A percentile compares a stretch with the other conserved stretches of the same genome.
Conservation (phyloP, 2,888 invertebrate genomes). For the Cantharis flavilabris region DNA sequence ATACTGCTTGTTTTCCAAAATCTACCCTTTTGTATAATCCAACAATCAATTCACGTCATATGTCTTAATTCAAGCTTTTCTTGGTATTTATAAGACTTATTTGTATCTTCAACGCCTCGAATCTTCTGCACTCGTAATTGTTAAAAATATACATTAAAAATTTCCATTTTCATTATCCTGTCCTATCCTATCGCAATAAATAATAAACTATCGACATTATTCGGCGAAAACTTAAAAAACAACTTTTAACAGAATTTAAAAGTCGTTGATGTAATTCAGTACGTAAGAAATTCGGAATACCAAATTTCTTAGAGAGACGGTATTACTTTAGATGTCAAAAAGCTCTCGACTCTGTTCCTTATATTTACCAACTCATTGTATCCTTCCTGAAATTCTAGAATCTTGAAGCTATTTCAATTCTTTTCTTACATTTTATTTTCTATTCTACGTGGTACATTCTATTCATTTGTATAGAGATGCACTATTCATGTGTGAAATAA, state of each 20-base stretch:
- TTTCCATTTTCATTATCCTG: not conserved
- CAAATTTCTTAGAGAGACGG: constrained; percentile 9
- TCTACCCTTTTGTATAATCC: constrained; percentile 35
- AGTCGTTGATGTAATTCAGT: constrained; percentile 5
- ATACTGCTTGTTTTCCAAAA: constrained; percentile 19
- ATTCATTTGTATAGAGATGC: not conserved
- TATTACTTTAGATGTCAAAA: constrained; percentile 18
- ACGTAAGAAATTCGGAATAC: constrained; percentile 8
- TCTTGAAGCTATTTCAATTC: constrained; percentile 16
- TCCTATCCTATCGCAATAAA: not conserved
- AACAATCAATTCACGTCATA: constrained; percentile 40
- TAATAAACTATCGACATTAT: not conserved
- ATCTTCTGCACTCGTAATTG: not conserved
- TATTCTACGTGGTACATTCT: constrained; percentile 9
- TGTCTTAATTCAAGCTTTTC: constrained; percentile 35
- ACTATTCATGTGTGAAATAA: not conserved
- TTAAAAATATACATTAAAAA: not conserved
- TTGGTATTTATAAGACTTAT: constrained; percentile 39
- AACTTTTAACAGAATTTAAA: constrained; percentile 11
- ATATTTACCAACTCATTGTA: constrained; percentile 16
- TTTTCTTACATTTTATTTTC: constrained; percentile 14
- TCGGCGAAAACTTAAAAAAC: not conserved
- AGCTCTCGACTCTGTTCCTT: constrained; percentile 11
- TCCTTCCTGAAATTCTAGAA: constrained; percentile 14
- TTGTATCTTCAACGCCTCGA: constrained; percentile 29